Percentiles rank a stretch among this genome's conserved stretches.
Conservation (phyloP, 2,113 vertebrate genomes). For the Anhinga rufa region DNA sequence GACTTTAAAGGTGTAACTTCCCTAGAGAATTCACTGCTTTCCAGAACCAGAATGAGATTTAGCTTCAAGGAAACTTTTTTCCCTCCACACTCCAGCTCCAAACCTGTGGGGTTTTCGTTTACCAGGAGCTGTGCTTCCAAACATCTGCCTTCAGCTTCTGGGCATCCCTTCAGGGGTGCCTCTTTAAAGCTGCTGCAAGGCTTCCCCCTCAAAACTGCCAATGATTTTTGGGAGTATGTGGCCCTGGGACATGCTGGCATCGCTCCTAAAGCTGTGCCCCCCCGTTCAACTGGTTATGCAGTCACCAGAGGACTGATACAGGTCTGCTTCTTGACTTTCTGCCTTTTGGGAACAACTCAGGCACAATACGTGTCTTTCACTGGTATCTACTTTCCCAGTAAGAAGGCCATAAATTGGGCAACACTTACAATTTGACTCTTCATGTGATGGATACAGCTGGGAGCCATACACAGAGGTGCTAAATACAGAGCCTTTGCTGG, state of each 20-base stretch:
- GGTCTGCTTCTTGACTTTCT: background rate
- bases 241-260: background rate
- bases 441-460: background rate
- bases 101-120: background rate
- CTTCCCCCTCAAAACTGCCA: background rate
- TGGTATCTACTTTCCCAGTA: background rate
- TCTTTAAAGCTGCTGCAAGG: background rate
- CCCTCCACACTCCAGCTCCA: background rate
- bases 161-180: background rate
- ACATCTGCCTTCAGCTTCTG: background rate
- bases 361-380: background rate
- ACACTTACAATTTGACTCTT: background rate
- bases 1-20: background rate
- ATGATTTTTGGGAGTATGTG: accelerated
- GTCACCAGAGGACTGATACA: background rate
- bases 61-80: background rate
- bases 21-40: background rate
- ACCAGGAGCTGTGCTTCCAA: background rate
- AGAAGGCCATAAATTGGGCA: background rate
- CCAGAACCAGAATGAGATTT: background rate
- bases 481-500: background rate
- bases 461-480: background rate
- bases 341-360: background rate
- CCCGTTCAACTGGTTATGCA: background rate
- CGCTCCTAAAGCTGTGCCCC: background rate